A percentile compares a stretch with the other conserved stretches of the same genome.
phyloP scores from a whole-genome alignment of 2,888 invertebrate species.

The Patella depressa region DNA sequence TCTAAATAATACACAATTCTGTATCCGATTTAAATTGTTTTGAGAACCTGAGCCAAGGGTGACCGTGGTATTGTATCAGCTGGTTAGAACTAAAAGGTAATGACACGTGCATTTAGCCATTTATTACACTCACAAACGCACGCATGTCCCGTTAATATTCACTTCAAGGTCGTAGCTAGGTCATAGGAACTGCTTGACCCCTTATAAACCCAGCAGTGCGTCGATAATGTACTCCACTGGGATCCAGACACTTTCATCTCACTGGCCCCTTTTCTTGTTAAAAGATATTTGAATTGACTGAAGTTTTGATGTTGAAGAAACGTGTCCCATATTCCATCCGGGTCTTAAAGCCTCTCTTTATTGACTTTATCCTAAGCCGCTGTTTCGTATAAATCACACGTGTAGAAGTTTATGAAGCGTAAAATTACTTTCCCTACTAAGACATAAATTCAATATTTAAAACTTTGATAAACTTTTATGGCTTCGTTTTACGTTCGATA shows the following conservation, averaged over 20 bases:
- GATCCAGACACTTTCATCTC: not conserved
- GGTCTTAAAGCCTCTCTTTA: not conserved
- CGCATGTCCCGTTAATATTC: not conserved
- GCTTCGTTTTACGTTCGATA: too few species aligned
- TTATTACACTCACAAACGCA: slow-evolving; percentile 1
- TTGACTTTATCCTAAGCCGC: not conserved
- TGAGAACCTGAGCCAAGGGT: not conserved
- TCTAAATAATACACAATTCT: not conserved
- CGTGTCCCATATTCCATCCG: too few species aligned
- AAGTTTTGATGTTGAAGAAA: too few species aligned
- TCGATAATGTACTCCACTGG: too few species aligned
- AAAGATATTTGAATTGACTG: too few species aligned
- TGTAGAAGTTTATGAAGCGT: not conserved
- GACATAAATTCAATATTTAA: not conserved
- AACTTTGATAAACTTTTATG: too few species aligned
- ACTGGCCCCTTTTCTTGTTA: not conserved
- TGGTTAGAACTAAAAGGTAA: not conserved
- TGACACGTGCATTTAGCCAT: not conserved
- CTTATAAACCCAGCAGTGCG: too few species aligned
- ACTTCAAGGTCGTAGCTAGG: slow-evolving; percentile 5
- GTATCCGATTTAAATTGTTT: not conserved
- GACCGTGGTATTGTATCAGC: not conserved
- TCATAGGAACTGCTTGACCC: not conserved
- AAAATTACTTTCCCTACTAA: slow-evolving; percentile 1
- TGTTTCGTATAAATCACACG: not conserved